These are phyloP conservation scores for Agrochola macilenta DNA, from an alignment of 2,888 invertebrate genomes.

Conservation along the genomic window DNA sequence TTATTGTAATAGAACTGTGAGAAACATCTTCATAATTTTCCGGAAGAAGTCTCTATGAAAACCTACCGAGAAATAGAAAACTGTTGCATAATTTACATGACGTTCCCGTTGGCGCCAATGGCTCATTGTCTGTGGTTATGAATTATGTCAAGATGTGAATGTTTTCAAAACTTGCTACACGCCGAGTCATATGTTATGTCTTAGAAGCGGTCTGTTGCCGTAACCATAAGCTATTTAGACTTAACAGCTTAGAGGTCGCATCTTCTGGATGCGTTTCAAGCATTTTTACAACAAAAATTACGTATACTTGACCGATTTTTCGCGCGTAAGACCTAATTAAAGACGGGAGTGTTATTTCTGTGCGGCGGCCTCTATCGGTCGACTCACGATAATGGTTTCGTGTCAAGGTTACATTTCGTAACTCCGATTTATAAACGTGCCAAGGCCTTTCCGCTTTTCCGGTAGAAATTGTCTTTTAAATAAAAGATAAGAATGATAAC, in stretches of 20 bases:
- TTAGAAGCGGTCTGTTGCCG: constrained; percentile 59
- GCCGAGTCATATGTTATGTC: constrained; percentile 78
- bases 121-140: constrained; percentile 78
- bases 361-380: constrained; percentile 84
- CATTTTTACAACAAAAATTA: constrained; percentile 73
- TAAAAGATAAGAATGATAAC: constrained; percentile 67
- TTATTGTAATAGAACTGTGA: constrained; percentile 9
- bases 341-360: constrained; percentile 83
- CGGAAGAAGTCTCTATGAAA: constrained; percentile 47
- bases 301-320: constrained; percentile 89
- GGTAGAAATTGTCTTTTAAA: constrained; percentile 72
- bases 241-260: constrained; percentile 73
- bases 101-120: constrained; percentile 79
- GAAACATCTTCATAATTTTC: constrained; percentile 46
- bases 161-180: constrained; percentile 82
- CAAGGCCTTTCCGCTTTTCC: constrained; percentile 84
- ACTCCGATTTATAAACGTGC: constrained; percentile 80
- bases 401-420: constrained; percentile 89
- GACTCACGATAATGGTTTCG: constrained; percentile 86
- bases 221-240: constrained; percentile 71
- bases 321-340: constrained; percentile 83
- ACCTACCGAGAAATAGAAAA: constrained; percentile 61
- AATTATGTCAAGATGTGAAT: constrained; percentile 80
- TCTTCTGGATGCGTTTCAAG: constrained; percentile 80
- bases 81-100: constrained; percentile 65